These are phyloP conservation scores for Trachurus trachurus DNA, from an alignment of 2,797 vertebrate species.

Conservation along the genomic window DNA sequence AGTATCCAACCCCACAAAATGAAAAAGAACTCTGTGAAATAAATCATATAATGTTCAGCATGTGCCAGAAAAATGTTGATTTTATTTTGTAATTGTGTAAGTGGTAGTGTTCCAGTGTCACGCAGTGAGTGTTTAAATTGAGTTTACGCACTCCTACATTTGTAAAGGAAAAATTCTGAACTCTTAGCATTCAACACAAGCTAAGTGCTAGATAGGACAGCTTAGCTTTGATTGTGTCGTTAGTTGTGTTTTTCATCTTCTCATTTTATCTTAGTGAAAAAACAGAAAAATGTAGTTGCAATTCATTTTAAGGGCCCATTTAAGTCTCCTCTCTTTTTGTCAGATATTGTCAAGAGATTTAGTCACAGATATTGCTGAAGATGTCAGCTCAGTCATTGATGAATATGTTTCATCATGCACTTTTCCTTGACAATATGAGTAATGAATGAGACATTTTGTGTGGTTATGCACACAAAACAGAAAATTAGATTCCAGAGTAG, in stretches of 20 bases:
- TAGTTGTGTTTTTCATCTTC: neutral
- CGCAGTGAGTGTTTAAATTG: neutral
- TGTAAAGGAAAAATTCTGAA: neutral
- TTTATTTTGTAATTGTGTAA: neutral
- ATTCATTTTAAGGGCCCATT: neutral
- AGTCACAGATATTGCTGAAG: neutral
- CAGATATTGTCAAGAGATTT: neutral
- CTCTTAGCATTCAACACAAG: neutral
- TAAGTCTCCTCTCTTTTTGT: no score
- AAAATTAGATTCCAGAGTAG: constrained; percentile 13
- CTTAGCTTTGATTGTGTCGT: neutral
- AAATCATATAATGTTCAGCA: neutral
- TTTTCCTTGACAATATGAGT: no score
- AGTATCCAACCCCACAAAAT: neutral
- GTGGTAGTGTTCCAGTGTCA: neutral
- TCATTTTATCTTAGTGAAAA: neutral
- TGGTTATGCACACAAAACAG: neutral
- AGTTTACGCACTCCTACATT: neutral
- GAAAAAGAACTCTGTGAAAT: neutral
- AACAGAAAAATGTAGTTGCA: neutral
- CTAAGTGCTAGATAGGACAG: neutral
- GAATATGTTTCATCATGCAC: no score
- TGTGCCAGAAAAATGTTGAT: neutral
- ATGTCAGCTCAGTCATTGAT: neutral
- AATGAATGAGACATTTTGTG: no score